These are phyloP conservation scores for Xenopus borealis DNA, from an alignment of 2,113 vertebrate species.

Conservation along the genomic window DNA sequence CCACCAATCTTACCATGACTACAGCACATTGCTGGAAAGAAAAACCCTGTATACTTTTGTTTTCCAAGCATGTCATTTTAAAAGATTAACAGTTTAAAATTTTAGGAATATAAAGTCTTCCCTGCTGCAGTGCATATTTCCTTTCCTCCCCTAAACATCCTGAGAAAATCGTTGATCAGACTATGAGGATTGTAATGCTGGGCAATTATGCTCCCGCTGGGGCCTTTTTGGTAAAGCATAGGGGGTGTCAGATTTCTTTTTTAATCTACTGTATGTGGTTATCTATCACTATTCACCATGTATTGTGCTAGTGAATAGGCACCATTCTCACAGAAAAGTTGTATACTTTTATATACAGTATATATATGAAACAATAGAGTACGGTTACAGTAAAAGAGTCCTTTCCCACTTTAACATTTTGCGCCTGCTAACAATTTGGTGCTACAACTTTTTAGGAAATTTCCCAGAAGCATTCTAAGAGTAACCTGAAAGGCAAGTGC, in stretches of 20 bases:
- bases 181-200: slow-evolving; percentile 43
- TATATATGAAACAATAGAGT: no score
- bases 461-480: no score
- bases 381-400: no score
- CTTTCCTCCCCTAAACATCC: slow-evolving; percentile 56
- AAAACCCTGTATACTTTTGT: slow-evolving; percentile 49
- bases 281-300: not conserved
- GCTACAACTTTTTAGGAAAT: no score
- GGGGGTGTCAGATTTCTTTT: not conserved
- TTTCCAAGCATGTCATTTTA: slow-evolving; percentile 54
- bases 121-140: slow-evolving; percentile 55
- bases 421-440: no score
- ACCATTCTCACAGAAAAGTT: no score
- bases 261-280: not conserved
- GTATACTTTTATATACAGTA: no score
- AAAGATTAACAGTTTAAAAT: slow-evolving; percentile 53
- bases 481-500: no score
- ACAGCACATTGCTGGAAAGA: slow-evolving; percentile 38
- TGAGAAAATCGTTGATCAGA: slow-evolving; percentile 31
- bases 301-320: no score
- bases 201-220: not conserved
- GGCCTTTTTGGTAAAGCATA: not conserved
- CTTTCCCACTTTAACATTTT: no score
- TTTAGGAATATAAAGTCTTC: slow-evolving; percentile 52
- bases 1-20: slow-evolving; percentile 46